A percentile compares a stretch with the other conserved stretches of the same genome.
phyloP scores from a whole-genome alignment of 2,888 invertebrate species.

The Hetaerina titia region DNA sequence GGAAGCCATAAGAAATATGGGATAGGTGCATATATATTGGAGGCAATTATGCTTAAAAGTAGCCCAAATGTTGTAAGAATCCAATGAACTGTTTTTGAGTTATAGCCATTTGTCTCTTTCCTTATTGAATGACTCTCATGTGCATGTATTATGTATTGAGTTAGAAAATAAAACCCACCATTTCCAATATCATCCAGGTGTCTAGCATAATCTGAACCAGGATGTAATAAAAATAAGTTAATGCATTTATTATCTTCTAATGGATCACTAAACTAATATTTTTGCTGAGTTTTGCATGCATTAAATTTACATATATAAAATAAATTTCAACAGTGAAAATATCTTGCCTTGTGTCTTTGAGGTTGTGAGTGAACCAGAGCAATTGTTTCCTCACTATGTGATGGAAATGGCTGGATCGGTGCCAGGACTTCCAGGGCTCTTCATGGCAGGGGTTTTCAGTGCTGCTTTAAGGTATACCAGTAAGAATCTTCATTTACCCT shows the following conservation, averaged over 20 bases:
- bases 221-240: not conserved
- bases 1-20: no score
- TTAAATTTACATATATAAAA: no score
- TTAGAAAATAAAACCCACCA: no score
- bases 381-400: slow-evolving; percentile 81
- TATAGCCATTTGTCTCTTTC: no score
- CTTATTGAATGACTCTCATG: no score
- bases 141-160: no score
- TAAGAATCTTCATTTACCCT: not conserved
- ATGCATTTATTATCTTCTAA: not conserved
- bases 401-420: slow-evolving; percentile 79
- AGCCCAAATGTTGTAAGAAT: no score
- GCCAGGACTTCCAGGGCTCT: slow-evolving; percentile 81
- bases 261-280: not conserved
- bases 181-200: no score
- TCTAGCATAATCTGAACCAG: not conserved
- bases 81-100: no score
- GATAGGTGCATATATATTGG: no score
- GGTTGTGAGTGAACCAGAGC: slow-evolving; percentile 75
- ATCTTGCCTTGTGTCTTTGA: not conserved
- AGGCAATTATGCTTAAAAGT: no score
- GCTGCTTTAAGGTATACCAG: slow-evolving; percentile 79
- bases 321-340: not conserved
- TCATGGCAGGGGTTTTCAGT: slow-evolving; percentile 82
- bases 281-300: not conserved